Evolutionary conservation across 2,888 invertebrate genomes (phyloP).

Genomic region (Crematogaster levior): DNA sequence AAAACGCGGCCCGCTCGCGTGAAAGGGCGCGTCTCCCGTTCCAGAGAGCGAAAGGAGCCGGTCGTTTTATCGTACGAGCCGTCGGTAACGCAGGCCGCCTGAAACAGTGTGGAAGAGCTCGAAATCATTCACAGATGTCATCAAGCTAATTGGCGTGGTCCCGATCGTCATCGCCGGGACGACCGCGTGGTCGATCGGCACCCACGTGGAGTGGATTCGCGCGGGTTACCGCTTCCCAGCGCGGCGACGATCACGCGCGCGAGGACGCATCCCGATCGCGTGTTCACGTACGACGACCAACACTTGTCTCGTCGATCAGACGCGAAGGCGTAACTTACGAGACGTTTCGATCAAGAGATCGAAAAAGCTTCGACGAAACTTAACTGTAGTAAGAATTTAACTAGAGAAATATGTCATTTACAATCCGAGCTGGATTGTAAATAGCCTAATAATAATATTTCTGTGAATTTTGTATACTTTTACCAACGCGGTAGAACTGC

Average conservation of each 20-base stretch:
- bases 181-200: constrained; percentile 29
- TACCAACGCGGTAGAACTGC: too few relatives aligned
- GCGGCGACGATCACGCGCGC: neutral
- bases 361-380: neutral
- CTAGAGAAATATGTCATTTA: too few relatives aligned
- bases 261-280: neutral
- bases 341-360: neutral
- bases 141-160: constrained; percentile 67
- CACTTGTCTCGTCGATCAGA: neutral
- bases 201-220: constrained; percentile 35
- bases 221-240: constrained; percentile 13
- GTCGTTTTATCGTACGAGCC: constrained; percentile 71
- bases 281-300: neutral
- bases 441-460: too few relatives aligned
- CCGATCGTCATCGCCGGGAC: constrained; percentile 31
- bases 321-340: neutral
- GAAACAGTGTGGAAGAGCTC: constrained; percentile 72
- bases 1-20: constrained; percentile 62
- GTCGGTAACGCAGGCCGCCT: constrained; percentile 68
- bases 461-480: too few relatives aligned
- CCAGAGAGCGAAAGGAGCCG: constrained; percentile 62
- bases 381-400: too few relatives aligned
- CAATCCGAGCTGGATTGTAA: too few relatives aligned
- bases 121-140: constrained; percentile 76
- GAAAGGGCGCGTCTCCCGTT: constrained; percentile 65